Evolutionary conservation across 2,888 invertebrate genomes (phyloP).

Genomic region (Megamerina dolium): DNA sequence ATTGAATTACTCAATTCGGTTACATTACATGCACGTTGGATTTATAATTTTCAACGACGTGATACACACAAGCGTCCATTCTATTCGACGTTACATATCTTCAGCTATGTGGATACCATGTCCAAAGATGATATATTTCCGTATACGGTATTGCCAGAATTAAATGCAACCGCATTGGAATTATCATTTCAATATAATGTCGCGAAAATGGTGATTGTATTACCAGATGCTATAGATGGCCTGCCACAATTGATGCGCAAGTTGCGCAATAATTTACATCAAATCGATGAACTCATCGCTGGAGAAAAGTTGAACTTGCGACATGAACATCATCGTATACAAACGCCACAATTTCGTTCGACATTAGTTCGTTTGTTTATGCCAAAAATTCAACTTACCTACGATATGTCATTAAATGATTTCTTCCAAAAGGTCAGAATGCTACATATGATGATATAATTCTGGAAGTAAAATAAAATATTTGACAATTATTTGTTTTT

Average conservation of each 20-base stretch:
- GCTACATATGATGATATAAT: too few relatives aligned
- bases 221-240: slow-evolving; percentile 21
- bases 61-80: slow-evolving; percentile 23
- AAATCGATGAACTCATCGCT: slow-evolving; percentile 13
- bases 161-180: slow-evolving; percentile 25
- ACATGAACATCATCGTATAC: too few relatives aligned
- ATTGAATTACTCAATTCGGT: slow-evolving; percentile 11
- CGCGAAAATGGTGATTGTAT: slow-evolving; percentile 19
- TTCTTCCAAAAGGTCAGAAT: slow-evolving; percentile 21
- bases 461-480: too few relatives aligned
- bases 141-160: slow-evolving; percentile 17
- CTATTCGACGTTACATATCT: slow-evolving; percentile 10
- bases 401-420: slow-evolving; percentile 14
- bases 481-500: too few relatives aligned
- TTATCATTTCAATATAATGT: slow-evolving; percentile 18
- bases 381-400: slow-evolving; percentile 23
- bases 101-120: slow-evolving; percentile 21
- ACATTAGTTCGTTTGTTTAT: slow-evolving; percentile 21
- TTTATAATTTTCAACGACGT: slow-evolving; percentile 25
- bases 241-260: slow-evolving; percentile 16
- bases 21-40: slow-evolving; percentile 23
- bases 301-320: too few relatives aligned
- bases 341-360: slow-evolving; percentile 8
- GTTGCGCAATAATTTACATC: slow-evolving; percentile 14
- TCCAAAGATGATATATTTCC: slow-evolving; percentile 26